These are phyloP conservation scores for Orius insidiosus DNA, from an alignment of 1,140 invertebrate species.

Conservation along the genomic window DNA sequence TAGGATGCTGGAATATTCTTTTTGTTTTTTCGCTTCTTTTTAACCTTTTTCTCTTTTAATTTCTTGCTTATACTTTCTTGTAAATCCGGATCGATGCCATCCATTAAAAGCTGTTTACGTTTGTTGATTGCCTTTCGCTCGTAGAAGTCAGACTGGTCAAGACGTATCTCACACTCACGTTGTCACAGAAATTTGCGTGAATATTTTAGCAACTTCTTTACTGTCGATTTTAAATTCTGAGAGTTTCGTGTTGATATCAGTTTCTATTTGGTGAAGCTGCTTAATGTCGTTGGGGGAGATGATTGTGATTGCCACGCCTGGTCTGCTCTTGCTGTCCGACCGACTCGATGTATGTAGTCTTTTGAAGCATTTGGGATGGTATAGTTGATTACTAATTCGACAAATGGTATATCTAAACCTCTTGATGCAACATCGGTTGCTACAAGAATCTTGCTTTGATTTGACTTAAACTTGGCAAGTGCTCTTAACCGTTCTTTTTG, in stretches of 20 bases:
- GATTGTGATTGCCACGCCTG: conserved; percentile 73
- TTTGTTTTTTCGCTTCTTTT: conserved; percentile 24
- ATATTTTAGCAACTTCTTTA: conserved; percentile 69
- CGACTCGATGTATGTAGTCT: conserved; percentile 94
- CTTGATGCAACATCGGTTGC: conserved; percentile 93
- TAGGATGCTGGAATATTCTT: no score
- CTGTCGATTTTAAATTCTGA: conserved; percentile 67
- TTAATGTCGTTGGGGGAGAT: conserved; percentile 84
- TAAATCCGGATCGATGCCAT: conserved; percentile 62
- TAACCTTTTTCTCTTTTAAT: conserved; percentile 25
- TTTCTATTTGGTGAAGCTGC: conserved; percentile 64
- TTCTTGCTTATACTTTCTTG: conserved; percentile 33
- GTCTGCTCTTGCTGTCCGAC: conserved; percentile 87
- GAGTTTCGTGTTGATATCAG: conserved; percentile 67
- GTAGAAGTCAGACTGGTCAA: conserved; percentile 84
- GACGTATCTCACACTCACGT: conserved; percentile 75
- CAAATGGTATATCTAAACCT: conserved; percentile 70
- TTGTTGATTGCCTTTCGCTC: conserved; percentile 76
- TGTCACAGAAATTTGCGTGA: conserved; percentile 79
- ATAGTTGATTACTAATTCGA: conserved; percentile 89
- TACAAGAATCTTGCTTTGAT: conserved; percentile 68
- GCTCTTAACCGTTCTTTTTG: conserved; percentile 64
- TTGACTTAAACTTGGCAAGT: conserved; percentile 71
- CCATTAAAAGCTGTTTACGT: conserved; percentile 67
- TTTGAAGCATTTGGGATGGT: conserved; percentile 74